phyloP scores from a whole-genome alignment of 2,113 vertebrate species.

The Corythaixoides concolor region DNA sequence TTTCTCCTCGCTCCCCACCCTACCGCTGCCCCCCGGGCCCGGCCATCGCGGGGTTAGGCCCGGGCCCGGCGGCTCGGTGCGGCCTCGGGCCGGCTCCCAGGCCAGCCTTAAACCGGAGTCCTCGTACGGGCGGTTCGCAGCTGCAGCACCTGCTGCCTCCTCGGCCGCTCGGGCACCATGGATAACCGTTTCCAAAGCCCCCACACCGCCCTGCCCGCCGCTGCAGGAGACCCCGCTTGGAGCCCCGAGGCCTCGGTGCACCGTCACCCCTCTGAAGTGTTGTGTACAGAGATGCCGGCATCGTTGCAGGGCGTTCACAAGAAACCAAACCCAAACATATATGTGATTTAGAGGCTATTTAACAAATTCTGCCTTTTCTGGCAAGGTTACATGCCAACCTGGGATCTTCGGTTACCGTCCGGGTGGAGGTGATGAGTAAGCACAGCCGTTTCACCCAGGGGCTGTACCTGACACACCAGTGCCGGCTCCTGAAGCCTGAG shows the following conservation, averaged over 20 bases:
- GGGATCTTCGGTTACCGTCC: rapidly evolving
- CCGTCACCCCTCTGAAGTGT: rapidly evolving
- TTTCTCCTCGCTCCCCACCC: too few relatives aligned
- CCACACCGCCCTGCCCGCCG: rapidly evolving
- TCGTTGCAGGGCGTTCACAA: background rate
- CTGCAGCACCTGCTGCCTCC: too few relatives aligned
- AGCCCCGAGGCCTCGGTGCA: rapidly evolving
- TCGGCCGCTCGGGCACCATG: background rate
- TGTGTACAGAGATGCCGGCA: rapidly evolving
- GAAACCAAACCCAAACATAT: rapidly evolving
- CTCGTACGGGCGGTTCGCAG: background rate
- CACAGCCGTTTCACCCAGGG: rapidly evolving
- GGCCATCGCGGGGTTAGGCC: too few relatives aligned
- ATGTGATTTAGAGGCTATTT: background rate
- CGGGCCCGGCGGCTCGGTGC: too few relatives aligned
- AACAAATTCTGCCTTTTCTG: background rate
- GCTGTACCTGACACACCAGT: rapidly evolving
- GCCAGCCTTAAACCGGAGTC: background rate
- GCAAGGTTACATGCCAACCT: background rate
- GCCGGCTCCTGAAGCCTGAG: rapidly evolving
- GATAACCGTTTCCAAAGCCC: rapidly evolving
- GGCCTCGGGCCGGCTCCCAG: too few relatives aligned
- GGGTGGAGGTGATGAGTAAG: background rate
- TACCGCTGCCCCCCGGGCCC: too few relatives aligned
- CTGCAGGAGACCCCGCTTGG: background rate